Evolutionary conservation across 1,140 invertebrate species (phyloP).

Genomic region (Ericerus pela): DNA sequence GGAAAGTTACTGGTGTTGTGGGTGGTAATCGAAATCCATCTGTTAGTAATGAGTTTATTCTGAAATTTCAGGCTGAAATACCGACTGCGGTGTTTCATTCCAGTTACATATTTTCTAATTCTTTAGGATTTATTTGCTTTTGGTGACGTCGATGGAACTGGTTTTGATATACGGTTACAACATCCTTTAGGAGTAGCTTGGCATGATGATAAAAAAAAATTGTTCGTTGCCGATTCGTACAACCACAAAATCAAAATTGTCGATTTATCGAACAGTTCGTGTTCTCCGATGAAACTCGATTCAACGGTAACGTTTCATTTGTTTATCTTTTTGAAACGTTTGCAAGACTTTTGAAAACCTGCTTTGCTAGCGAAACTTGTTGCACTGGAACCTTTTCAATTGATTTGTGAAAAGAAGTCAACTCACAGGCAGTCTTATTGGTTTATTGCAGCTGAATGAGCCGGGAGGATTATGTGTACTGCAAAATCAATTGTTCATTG

Average conservation of each 20-base stretch:
- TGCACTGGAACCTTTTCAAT: background rate
- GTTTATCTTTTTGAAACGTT: background rate
- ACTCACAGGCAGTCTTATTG: background rate
- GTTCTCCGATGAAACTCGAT: constrained; percentile 9
- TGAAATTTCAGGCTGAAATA: background rate
- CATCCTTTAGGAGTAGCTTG: constrained; percentile 71
- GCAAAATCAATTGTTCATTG: constrained; percentile 50
- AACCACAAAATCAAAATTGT: constrained; percentile 78
- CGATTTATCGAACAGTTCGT: constrained; percentile 14
- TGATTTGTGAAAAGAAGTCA: background rate
- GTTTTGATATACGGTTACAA: constrained; percentile 64
- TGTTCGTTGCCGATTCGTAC: constrained; percentile 81
- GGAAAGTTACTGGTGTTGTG: constrained; percentile 62
- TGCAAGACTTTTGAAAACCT: background rate
- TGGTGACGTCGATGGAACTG: constrained; percentile 71
- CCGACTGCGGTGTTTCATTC: background rate
- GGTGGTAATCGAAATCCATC: constrained; percentile 71
- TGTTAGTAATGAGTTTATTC: constrained; percentile 36
- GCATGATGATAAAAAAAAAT: constrained; percentile 34
- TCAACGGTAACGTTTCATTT: background rate
- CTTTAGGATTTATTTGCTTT: constrained; percentile 80
- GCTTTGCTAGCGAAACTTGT: constrained; percentile 3
- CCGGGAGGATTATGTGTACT: constrained; percentile 61
- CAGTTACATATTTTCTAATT: constrained; percentile 18
- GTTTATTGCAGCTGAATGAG: constrained; percentile 49